Conservation (phyloP, 2,888 invertebrate species). For the Drosophila colorata region DNA sequence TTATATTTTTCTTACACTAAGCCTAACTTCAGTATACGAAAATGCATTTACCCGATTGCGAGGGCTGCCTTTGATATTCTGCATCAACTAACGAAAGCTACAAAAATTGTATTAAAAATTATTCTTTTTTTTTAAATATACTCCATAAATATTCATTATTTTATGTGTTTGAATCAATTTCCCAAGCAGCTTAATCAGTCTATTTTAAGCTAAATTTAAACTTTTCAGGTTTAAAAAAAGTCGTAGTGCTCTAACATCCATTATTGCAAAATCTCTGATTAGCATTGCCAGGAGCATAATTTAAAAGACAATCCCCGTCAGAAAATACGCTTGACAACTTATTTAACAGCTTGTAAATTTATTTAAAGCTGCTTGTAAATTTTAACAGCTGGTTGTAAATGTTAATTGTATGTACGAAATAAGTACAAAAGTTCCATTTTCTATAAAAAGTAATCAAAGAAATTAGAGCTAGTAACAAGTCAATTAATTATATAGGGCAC, state of each 20-base stretch:
- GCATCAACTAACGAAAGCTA: no score
- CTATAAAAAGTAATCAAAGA: background rate
- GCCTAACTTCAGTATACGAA: background rate
- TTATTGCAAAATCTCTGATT: no score
- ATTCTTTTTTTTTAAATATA: background rate
- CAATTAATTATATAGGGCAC: background rate
- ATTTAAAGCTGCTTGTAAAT: background rate
- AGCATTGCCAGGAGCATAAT: no score
- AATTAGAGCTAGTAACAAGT: background rate
- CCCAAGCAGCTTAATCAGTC: no score
- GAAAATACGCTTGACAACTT: background rate
- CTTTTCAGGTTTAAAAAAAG: no score
- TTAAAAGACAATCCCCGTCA: no score
- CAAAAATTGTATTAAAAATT: no score
- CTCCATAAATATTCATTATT: no score
- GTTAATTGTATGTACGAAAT: no score
- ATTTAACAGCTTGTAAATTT: slow-evolving; percentile 2
- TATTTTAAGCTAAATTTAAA: no score
- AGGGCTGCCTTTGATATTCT: background rate
- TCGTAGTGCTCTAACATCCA: no score
- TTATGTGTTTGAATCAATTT: no score
- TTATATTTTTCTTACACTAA: background rate
- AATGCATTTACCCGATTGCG: background rate
- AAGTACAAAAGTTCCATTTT: background rate
- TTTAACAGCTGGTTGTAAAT: background rate